Percentiles rank a stretch among this genome's conserved stretches.
These are phyloP conservation scores for Myzus persicae DNA, from an alignment of 1,140 invertebrate genomes.

Conservation along the genomic window DNA sequence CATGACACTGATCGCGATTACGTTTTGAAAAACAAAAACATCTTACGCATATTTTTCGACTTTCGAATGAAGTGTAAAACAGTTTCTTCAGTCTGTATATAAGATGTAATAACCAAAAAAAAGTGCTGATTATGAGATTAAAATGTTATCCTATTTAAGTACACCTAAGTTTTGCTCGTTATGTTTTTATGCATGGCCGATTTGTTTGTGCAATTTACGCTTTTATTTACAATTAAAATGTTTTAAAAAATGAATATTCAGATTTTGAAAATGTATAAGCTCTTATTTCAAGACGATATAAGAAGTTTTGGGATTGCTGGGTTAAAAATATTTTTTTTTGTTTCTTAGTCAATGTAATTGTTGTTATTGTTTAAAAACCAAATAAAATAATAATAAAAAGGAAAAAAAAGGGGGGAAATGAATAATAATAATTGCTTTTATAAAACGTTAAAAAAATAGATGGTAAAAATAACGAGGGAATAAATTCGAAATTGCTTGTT, in stretches of 20 bases:
- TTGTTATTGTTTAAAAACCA: conserved; percentile 45
- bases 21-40: background rate
- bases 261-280: conserved; percentile 11
- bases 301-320: background rate
- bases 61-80: background rate
- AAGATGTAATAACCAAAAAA: background rate
- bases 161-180: conserved; percentile 12
- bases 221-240: conserved; percentile 27
- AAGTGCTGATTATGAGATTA: conserved; percentile 25
- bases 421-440: conserved; percentile 59
- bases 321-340: background rate
- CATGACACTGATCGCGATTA: background rate
- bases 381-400: conserved; percentile 31
- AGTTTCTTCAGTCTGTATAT: background rate
- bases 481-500: conserved; percentile 58
- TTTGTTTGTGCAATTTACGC: conserved; percentile 29
- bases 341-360: conserved; percentile 44
- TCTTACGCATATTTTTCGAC: background rate
- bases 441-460: conserved; percentile 56
- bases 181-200: conserved; percentile 14
- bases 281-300: conserved; percentile 12
- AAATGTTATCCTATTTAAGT: background rate
- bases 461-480: conserved; percentile 56
- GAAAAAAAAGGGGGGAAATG: conserved; percentile 45
- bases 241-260: background rate